Evolutionary conservation across 2,797 vertebrate species (phyloP), one percentile per base, ranked within the genome.

Genomic region (Cirrhinus mrigala): DNA sequence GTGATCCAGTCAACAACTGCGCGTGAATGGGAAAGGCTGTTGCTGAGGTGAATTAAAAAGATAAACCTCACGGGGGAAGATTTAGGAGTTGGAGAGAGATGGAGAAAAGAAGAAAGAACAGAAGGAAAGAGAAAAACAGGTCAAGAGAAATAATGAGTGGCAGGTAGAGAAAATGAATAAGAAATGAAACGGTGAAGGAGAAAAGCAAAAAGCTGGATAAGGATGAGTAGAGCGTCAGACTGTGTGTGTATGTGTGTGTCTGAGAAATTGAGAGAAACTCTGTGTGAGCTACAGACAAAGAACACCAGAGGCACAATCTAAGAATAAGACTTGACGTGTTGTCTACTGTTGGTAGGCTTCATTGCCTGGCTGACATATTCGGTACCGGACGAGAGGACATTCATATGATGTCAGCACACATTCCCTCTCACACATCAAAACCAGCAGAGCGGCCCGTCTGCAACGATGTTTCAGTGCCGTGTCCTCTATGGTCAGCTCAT

Each of bases 271-370:
- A 62, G 60, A 83, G 29, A 77, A 78, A 64, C 2, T 27, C 46
- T 73, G 24, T 37, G 66, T 56, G 58, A 46, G 68, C 50, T 68
- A 27, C 18, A 74, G 77, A 81, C 58, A 75, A 58, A 76, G 77
- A 84, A 69, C 78, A 87, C 82, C 70, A 60, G 70, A 37, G 82
- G 82, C 77, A 64, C 24, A 79, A 73, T 70, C 83, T 79, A 70
- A 81, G 78, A 87, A 87, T 81, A 87, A 80, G 77, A 68, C 73
- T 33, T 87, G 86, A 81, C 82, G n/a, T 66, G 60, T 66, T 68
- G 77, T 81, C 77, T 69, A 50, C 68, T 73, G 83, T 80, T 85
- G 58, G 69, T 69, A 50, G 70, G 77, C 70, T 84, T 84, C 77
- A 50, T 79, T 68, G 78, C 69, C 52, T 62, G 24, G 24, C 86